phyloP scores from a whole-genome alignment of 1,140 invertebrate genomes.

The Chrysomallon squamiferum region DNA sequence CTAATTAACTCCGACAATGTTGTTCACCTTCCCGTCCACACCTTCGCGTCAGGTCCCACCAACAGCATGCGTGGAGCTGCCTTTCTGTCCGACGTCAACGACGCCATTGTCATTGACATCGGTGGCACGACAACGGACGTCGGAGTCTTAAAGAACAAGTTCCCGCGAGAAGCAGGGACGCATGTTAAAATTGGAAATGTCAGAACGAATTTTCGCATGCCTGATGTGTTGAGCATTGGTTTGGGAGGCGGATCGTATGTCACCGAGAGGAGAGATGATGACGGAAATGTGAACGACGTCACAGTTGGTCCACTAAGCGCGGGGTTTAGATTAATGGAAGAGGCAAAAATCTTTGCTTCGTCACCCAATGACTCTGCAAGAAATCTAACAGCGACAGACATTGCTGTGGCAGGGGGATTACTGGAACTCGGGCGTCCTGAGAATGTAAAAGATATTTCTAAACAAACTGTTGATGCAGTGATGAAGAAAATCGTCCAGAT shows the following conservation, averaged over 20 bases:
- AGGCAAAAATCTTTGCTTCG: slow-evolving; percentile 7
- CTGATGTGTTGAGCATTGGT: slow-evolving; percentile 56
- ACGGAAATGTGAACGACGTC: not conserved
- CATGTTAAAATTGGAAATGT: slow-evolving; percentile 49
- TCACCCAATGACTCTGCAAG: not conserved
- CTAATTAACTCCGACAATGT: slow-evolving; percentile 35
- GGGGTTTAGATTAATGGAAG: slow-evolving; percentile 43
- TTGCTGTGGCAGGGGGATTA: slow-evolving; percentile 49
- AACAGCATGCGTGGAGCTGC: slow-evolving; percentile 61
- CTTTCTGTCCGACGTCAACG: slow-evolving; percentile 43
- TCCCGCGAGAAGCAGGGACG: slow-evolving; percentile 49
- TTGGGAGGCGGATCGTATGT: slow-evolving; percentile 58
- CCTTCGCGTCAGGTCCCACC: slow-evolving; percentile 57
- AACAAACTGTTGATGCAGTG: slow-evolving; percentile 16
- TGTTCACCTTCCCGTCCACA: slow-evolving; percentile 40
- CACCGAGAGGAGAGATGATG: not conserved
- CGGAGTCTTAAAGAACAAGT: slow-evolving; percentile 49
- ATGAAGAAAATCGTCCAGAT: slow-evolving; percentile 39
- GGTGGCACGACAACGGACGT: slow-evolving; percentile 57
- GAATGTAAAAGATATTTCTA: slow-evolving; percentile 30
- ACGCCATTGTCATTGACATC: slow-evolving; percentile 58
- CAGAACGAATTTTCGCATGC: slow-evolving; percentile 56
- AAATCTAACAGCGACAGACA: slow-evolving; percentile 49
- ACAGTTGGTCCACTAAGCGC: slow-evolving; percentile 52
- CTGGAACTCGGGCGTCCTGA: slow-evolving; percentile 26